Evolutionary conservation across 2,888 invertebrate species (phyloP).

Genomic region (Cecidostiba fungosa): DNA sequence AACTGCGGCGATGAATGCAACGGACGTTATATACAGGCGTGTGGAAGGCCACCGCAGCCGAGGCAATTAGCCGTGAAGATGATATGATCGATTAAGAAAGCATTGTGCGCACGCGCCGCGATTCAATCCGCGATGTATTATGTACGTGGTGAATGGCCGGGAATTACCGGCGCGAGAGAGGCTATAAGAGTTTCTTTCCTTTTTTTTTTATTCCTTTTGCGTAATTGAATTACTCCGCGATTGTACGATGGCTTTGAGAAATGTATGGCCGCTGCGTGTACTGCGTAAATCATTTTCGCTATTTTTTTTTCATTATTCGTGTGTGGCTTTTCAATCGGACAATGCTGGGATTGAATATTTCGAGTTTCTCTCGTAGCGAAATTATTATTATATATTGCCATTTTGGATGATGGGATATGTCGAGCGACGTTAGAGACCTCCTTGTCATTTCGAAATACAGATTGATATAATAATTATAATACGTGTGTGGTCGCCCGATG

Average conservation of each 20-base stretch:
- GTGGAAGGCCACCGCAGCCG: conserved; percentile 11
- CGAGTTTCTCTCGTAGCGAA: too few relatives aligned
- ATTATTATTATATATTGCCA: too few relatives aligned
- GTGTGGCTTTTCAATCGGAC: not conserved
- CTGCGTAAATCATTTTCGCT: not conserved
- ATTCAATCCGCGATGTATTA: conserved; percentile 23
- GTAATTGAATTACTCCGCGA: conserved; percentile 1
- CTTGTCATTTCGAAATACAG: too few relatives aligned
- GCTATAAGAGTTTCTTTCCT: not conserved
- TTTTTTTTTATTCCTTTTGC: not conserved
- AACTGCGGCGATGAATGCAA: not conserved
- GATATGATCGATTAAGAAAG: conserved; percentile 40
- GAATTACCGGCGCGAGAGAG: not conserved
- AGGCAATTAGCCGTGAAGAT: conserved; percentile 38
- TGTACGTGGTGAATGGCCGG: conserved; percentile 7
- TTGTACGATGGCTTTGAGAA: not conserved
- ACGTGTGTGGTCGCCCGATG: not conserved
- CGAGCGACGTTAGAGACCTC: too few relatives aligned
- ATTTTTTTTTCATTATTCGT: not conserved
- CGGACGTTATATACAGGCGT: not conserved
- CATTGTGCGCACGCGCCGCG: conserved; percentile 14
- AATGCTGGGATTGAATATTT: not conserved
- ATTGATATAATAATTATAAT: too few relatives aligned
- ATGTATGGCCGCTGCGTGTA: not conserved
- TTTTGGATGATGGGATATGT: too few relatives aligned